phyloP scores from a whole-genome alignment of 2,797 vertebrate genomes.

The Oreochromis mossambicus region DNA sequence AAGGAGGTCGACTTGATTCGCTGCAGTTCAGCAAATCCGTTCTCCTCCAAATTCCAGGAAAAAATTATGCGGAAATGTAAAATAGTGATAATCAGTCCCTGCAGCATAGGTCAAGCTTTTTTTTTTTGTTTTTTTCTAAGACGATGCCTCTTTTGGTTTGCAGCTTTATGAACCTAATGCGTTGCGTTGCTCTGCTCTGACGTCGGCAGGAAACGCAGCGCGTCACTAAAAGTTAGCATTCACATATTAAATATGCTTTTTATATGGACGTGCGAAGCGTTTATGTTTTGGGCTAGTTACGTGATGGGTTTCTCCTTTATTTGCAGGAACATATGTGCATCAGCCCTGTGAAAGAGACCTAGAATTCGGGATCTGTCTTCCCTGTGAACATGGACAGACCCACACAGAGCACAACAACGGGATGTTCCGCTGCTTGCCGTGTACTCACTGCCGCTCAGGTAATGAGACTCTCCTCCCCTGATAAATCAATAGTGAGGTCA shows the following conservation, averaged over 20 bases:
- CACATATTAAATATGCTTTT: background rate
- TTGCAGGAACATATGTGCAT: slow-evolving; percentile 72
- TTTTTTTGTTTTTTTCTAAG: background rate
- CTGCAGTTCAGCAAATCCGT: background rate
- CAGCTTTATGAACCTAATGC: background rate
- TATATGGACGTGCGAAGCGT: background rate
- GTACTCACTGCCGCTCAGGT: slow-evolving; percentile 78
- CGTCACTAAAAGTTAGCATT: background rate
- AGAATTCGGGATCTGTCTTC: slow-evolving; percentile 60
- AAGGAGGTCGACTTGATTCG: background rate
- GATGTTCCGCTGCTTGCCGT: slow-evolving; percentile 78
- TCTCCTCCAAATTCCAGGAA: background rate
- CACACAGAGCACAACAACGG: slow-evolving; percentile 81
- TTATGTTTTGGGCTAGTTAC: background rate
- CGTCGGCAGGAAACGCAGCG: background rate
- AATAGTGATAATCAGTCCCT: background rate
- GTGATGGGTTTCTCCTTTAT: background rate
- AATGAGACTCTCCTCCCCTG: background rate
- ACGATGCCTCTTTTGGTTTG: background rate
- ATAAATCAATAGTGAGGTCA: background rate
- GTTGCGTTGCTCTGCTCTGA: background rate
- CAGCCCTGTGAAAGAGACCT: slow-evolving; percentile 63
- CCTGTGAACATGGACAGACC: slow-evolving; percentile 70
- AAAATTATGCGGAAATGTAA: background rate
- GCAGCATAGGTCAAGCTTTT: background rate